Conservation (phyloP, 92 coral and sea anemone genomes). For the Pocillopora meandrina region DNA sequence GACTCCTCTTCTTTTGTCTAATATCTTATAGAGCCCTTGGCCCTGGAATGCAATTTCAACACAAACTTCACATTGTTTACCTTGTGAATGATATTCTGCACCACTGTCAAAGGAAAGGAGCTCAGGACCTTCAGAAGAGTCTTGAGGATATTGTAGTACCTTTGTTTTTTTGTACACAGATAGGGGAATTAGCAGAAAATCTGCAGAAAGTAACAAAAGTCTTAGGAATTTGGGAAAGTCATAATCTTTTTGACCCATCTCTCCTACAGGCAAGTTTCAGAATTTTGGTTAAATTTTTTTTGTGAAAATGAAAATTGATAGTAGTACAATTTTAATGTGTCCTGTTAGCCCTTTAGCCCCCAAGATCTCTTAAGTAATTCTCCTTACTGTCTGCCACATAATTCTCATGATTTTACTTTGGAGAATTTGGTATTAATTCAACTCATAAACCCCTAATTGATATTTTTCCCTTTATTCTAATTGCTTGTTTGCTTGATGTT, state of each 20-base stretch:
- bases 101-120: conserved; percentile 82
- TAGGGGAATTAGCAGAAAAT: conserved; percentile 89
- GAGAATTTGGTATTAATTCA: too few relatives aligned
- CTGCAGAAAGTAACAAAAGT: conserved; percentile 87
- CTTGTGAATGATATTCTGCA: conserved; percentile 89
- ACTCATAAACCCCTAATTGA: too few relatives aligned
- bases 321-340: too few relatives aligned
- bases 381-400: too few relatives aligned
- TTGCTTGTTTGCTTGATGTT: too few relatives aligned
- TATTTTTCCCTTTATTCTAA: too few relatives aligned
- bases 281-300: neutral
- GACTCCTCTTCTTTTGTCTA: neutral
- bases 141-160: conserved; percentile 87
- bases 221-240: conserved; percentile 90
- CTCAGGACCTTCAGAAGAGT: conserved; percentile 73
- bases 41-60: conserved; percentile 86
- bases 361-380: too few relatives aligned
- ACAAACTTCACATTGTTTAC: conserved; percentile 94
- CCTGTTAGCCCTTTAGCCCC: too few relatives aligned
- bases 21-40: conserved; percentile 66
- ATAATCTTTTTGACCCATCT: conserved; percentile 77
- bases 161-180: conserved; percentile 73
- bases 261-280: conserved; percentile 59
- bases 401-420: too few relatives aligned
- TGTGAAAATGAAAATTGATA: too few relatives aligned